Evolutionary conservation across 2,797 vertebrate species (phyloP).

Genomic region (Pachyuromys duprasi): DNA sequence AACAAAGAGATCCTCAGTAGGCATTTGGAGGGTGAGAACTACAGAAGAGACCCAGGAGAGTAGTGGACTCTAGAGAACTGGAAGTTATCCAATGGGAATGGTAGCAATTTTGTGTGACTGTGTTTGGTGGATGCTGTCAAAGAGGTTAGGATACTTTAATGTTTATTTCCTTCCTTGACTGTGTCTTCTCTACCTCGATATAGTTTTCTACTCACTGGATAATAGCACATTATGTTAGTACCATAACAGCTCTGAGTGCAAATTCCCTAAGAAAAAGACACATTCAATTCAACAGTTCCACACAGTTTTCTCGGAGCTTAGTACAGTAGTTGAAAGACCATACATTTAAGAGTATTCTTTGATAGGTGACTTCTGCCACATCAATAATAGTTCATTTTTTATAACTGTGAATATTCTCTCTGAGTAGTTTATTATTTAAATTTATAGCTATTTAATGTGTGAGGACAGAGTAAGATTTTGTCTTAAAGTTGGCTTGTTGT

Average conservation of each 20-base stretch:
- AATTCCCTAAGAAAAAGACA: not conserved
- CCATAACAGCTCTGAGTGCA: not conserved
- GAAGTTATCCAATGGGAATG: not conserved
- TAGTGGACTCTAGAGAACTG: not conserved
- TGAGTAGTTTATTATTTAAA: slow-evolving; percentile 21
- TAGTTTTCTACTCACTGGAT: not conserved
- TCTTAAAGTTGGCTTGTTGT: slow-evolving; percentile 5
- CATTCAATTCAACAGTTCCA: not conserved
- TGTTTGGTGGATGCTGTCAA: not conserved
- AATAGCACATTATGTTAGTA: slow-evolving; percentile 8
- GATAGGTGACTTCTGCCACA: not conserved
- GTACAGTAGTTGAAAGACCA: not conserved
- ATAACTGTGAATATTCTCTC: not conserved
- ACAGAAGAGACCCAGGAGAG: not conserved
- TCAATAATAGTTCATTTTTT: not conserved
- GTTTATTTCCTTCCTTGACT: not conserved
- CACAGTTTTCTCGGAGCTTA: not conserved
- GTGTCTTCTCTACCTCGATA: not conserved
- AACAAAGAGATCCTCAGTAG: not conserved
- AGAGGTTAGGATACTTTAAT: not conserved
- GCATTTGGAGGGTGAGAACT: not conserved
- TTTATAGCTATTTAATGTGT: slow-evolving; percentile 24
- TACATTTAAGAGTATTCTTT: not conserved
- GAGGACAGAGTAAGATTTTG: not conserved
- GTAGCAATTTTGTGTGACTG: not conserved